Base-by-base conservation (phyloP, 1,140 invertebrate genomes). In the Pogonomyrmex californicus region DNA sequence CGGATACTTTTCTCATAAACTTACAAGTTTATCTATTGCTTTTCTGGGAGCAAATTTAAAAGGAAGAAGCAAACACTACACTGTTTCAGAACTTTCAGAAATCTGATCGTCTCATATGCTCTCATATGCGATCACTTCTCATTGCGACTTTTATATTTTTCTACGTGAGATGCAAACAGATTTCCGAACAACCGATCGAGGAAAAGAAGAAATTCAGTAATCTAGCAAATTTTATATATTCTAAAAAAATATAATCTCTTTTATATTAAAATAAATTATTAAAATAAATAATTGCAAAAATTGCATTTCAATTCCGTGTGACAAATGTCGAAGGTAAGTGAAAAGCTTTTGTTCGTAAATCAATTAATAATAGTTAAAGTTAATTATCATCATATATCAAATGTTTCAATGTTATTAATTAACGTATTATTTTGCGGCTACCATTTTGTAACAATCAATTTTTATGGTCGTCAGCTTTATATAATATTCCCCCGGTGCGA, bases 1-100 rank as follows among this genome's bases (percentile, higher is more conserved):
- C 51, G 10, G 41, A 56, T 83, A 60, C 17, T 83, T 83, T 17
- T 56, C 51, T 58, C 54, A 17, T 56, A 73, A 71, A 58, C 33
- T 83, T 83, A 38, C 49, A 49, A 73, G 41, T 83, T 83, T 83
- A 49, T 14, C 66, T 38, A 83, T 12, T 41, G 3, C 12, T 60
- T 38, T 47, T 33, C 12, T 38, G 23, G 38, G 49, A 68, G 68
- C 14, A 58, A 60, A 83, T 83, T 49, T 73, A 38, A 83, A 73
- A 14, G 75, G 12, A 10, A 47, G 36, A 36, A 2, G 54, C 36
- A 33, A 71, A 12, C 6, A 38, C n/a, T 33, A 66, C 14, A 9
- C 10, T 41, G 4, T 4, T 73, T 82, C 66, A 82, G 23, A 23
- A 82, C 68, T 73, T 83, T 73, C 7, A 4, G 60, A 79, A 79